Evolutionary conservation across 2,113 vertebrate species (phyloP).

Genomic region (Leucopsar rothschildi): DNA sequence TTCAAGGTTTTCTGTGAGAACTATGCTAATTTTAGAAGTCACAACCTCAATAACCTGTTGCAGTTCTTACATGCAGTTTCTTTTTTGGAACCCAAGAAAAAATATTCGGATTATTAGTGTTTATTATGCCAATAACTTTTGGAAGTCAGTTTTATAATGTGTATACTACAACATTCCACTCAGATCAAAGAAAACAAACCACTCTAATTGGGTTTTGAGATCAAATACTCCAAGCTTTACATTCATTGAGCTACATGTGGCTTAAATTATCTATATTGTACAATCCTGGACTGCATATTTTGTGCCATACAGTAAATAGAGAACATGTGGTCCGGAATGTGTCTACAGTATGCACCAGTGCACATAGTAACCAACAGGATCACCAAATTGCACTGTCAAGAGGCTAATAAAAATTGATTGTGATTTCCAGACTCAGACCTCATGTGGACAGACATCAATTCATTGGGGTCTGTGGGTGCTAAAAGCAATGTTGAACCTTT

Average conservation of each 20-base stretch:
- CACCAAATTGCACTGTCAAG: not conserved
- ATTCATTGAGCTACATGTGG: constrained; percentile 1
- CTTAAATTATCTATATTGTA: constrained; percentile 17
- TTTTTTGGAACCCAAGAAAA: not conserved
- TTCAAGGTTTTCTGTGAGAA: not conserved
- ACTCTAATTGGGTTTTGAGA: constrained; percentile 38
- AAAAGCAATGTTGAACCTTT: not conserved
- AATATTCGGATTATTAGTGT: not conserved
- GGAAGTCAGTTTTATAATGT: constrained; percentile 30
- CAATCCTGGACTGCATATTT: not conserved
- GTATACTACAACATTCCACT: constrained; percentile 29
- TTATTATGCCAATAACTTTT: constrained; percentile 32
- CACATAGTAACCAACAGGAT: not conserved
- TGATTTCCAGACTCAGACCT: not conserved
- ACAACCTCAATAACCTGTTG: not conserved
- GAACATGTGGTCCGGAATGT: not conserved
- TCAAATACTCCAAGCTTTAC: constrained; percentile 16
- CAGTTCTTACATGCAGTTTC: not conserved
- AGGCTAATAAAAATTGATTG: constrained; percentile 13
- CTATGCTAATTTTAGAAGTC: not conserved
- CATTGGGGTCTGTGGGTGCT: not conserved
- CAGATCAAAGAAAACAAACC: constrained; percentile 43
- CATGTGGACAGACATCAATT: not conserved
- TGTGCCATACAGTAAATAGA: not conserved
- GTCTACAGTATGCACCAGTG: not conserved